These are phyloP conservation scores for Drosophila anomalata DNA, from an alignment of 2,888 invertebrate genomes.

Conservation along the genomic window DNA sequence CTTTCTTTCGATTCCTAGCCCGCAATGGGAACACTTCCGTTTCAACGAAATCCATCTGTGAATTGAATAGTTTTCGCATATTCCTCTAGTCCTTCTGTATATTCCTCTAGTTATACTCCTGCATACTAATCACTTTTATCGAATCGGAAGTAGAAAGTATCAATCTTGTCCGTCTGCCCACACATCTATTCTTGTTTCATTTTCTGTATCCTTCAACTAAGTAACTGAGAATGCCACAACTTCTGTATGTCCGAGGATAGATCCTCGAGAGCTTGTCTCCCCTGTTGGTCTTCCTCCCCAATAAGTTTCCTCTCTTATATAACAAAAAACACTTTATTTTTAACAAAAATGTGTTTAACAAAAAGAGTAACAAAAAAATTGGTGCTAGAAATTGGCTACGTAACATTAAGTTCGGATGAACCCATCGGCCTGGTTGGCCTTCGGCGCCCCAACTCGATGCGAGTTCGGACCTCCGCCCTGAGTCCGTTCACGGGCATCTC, in stretches of 20 bases:
- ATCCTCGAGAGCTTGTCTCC: background rate
- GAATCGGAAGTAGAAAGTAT: no score
- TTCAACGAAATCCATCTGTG: no score
- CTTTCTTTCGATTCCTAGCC: no score
- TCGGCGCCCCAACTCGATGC: conserved; percentile 37
- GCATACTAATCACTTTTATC: no score
- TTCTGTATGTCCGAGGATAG: background rate
- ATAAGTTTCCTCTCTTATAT: background rate
- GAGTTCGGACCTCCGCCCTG: conserved; percentile 48
- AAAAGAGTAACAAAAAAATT: conserved; percentile 38
- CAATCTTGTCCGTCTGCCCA: no score
- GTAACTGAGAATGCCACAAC: background rate
- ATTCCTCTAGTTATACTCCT: no score
- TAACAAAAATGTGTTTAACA: conserved; percentile 35
- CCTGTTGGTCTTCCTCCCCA: background rate
- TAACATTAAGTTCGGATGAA: conserved; percentile 37
- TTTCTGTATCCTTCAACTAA: background rate
- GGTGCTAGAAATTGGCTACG: conserved; percentile 62
- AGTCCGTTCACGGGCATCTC: conserved; percentile 34
- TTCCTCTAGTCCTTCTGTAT: no score
- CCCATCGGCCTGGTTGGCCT: conserved; percentile 11
- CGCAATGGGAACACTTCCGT: no score
- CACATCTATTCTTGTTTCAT: background rate
- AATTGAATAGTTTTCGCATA: no score
- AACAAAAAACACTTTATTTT: conserved; percentile 39